These are phyloP conservation scores for Lampropteryx suffumata DNA, from an alignment of 2,888 invertebrate genomes.

Conservation along the genomic window DNA sequence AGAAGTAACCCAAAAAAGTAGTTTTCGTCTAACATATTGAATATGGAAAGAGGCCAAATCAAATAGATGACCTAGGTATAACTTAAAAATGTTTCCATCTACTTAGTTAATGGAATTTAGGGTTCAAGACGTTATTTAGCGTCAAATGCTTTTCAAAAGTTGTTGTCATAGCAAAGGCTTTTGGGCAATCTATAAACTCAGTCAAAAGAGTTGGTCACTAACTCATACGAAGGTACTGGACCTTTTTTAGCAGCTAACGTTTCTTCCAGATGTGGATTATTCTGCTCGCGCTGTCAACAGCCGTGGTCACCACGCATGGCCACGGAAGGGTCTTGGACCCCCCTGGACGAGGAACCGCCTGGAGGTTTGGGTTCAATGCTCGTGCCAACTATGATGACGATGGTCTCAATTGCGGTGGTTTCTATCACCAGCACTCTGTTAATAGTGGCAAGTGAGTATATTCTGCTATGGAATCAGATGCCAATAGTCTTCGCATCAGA, in stretches of 20 bases:
- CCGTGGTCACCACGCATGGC: conserved; percentile 56
- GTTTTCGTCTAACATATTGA: too few species aligned
- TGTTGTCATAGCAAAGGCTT: too few species aligned
- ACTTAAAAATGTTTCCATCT: too few species aligned
- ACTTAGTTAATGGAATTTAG: too few species aligned
- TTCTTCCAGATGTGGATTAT: conserved; percentile 28
- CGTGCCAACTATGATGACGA: conserved; percentile 92
- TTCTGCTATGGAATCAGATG: not conserved
- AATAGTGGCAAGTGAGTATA: conserved; percentile 86
- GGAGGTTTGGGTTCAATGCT: conserved; percentile 90
- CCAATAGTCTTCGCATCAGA: not conserved
- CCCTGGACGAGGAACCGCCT: conserved; percentile 90
- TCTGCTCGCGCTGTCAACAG: conserved; percentile 22
- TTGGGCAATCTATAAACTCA: too few species aligned
- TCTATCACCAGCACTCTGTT: conserved; percentile 87
- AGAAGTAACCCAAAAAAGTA: too few species aligned
- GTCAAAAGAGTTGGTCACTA: too few species aligned
- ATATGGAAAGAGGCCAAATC: too few species aligned
- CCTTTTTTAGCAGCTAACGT: not conserved
- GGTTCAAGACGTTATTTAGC: too few species aligned
- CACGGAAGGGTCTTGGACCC: conserved; percentile 89
- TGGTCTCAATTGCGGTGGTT: conserved; percentile 91
- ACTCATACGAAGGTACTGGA: too few species aligned
- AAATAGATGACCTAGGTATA: too few species aligned
- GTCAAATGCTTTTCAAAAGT: too few species aligned